Evolutionary conservation across 1,140 invertebrate species (phyloP), one percentile per base, ranked within the genome.

Genomic region (Latrodectus geometricus): DNA sequence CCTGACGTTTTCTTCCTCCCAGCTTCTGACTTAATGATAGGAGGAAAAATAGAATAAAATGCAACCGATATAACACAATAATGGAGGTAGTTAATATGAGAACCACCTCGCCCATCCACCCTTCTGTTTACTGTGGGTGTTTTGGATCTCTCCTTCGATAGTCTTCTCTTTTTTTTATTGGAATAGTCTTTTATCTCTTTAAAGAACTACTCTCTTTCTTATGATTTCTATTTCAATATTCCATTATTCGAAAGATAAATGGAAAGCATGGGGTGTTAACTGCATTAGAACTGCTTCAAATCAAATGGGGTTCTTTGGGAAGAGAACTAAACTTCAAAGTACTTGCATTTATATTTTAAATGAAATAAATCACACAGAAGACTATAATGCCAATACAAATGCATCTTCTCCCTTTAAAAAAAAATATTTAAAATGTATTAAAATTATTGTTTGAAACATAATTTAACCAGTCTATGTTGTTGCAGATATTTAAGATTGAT

Each of bases 21-120:
- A 72, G 76, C 77, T 74, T 66, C 72, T 65, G 68, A 87, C 85
- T 87, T 87, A 87, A 87, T 87, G 85, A 87, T 87, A 76, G 69
- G 70, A 79, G 23, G 74, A 79, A 79, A 79, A 79, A 79, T 78
- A 74, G 76, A 80, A 80, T 86, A 80, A 87, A 87, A 87, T 75
- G 76, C 77, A 65, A 80, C 85, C 76, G 85, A 87, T 87, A 87
- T 87, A 87, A 80, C 85, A 80, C 85, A 87, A 80, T 87, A 87
- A 87, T 87, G 85, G 69, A 73, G 85, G 85, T 87, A 87, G 76
- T 87, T 87, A 87, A 87, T 87, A 87, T 87, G 65, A 80, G 77
- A 87, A 79, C 54, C 85, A 69, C 69, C 83, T 20, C 52, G 12
- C 54, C 54, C 17, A 61, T 8, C 54, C 54, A 17, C 54, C 54